Conservation (phyloP, 2,797 vertebrate genomes). For the Nannoperca obscura region DNA sequence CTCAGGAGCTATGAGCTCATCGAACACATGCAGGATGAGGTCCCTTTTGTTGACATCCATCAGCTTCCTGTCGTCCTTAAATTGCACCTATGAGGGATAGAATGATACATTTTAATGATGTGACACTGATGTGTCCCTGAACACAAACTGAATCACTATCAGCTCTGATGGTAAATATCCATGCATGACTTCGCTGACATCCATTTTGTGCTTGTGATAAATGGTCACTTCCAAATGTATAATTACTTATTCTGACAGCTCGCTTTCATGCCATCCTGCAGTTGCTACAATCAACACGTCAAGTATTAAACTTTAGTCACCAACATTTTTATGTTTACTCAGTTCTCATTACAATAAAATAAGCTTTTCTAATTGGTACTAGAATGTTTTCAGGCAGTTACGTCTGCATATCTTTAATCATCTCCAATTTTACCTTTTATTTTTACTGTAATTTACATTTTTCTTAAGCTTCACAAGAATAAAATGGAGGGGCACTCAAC, state of each 20-base stretch:
- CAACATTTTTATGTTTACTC: background rate
- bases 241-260: background rate
- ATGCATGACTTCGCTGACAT: background rate
- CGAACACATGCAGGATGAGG: constrained; percentile 92
- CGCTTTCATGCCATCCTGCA: no score
- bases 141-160: background rate
- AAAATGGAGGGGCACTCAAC: no score
- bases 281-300: no score
- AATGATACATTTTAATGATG: background rate
- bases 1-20: constrained; percentile 87
- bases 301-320: no score
- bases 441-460: background rate
- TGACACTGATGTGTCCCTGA: background rate
- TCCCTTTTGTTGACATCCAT: constrained; percentile 91
- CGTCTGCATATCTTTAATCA: background rate
- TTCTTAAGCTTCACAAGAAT: no score
- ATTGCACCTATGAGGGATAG: constrained; percentile 74
- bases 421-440: background rate
- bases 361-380: background rate
- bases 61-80: constrained; percentile 67
- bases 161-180: background rate
- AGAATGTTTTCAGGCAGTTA: background rate
- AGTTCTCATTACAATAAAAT: background rate
- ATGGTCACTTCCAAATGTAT: background rate
- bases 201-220: background rate